These are phyloP conservation scores for Arizona elegans DNA, from an alignment of 2,113 vertebrate genomes.

Conservation along the genomic window DNA sequence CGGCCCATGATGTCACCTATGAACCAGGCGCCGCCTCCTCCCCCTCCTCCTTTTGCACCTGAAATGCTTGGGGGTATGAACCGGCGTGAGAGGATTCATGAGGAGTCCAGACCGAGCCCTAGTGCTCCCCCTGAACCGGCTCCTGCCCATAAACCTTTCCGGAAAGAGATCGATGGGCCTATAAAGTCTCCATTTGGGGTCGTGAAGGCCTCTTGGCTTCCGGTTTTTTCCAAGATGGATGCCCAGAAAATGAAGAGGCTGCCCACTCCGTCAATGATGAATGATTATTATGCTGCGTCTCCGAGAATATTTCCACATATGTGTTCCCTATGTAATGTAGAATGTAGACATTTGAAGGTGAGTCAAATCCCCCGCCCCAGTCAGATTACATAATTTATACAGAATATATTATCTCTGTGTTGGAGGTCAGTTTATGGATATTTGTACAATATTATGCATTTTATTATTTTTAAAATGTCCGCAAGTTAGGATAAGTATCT, in stretches of 20 bases:
- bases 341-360: conserved; percentile 91
- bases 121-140: background rate
- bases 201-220: conserved; percentile 77
- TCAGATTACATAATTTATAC: conserved; percentile 58
- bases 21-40: conserved; percentile 36
- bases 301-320: conserved; percentile 92
- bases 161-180: conserved; percentile 33
- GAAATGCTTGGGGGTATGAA: conserved; percentile 58
- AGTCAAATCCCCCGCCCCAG: conserved; percentile 65
- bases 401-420: background rate
- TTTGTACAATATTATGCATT: background rate
- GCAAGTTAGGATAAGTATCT: background rate
- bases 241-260: conserved; percentile 72
- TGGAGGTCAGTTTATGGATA: background rate
- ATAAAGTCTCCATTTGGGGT: conserved; percentile 74
- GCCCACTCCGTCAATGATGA: conserved; percentile 87
- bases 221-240: conserved; percentile 64
- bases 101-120: conserved; percentile 39
- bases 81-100: conserved; percentile 55
- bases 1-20: conserved; percentile 54
- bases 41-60: conserved; percentile 51
- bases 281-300: conserved; percentile 87
- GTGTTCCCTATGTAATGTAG: conserved; percentile 95
- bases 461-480: background rate
- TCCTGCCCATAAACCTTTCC: conserved; percentile 57